Conservation (phyloP, 1,140 invertebrate species). For the Drosophila sproati region DNA sequence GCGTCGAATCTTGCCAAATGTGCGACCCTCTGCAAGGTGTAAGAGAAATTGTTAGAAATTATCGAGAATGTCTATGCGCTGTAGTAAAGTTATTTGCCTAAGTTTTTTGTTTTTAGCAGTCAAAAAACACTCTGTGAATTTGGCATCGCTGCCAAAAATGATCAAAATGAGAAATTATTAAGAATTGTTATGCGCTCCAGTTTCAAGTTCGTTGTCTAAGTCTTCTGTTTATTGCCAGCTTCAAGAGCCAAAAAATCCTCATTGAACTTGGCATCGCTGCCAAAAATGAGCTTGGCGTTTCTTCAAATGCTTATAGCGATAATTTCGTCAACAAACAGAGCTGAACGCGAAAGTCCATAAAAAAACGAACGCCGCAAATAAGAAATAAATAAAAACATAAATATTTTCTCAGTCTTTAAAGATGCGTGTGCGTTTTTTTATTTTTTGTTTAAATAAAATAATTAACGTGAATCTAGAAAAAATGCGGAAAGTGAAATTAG, state of each 20-base stretch:
- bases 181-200: neutral
- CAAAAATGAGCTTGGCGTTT: slow-evolving; percentile 46
- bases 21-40: slow-evolving; percentile 68
- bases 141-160: slow-evolving; percentile 41
- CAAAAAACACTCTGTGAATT: neutral
- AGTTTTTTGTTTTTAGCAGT: slow-evolving; percentile 11
- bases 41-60: slow-evolving; percentile 1
- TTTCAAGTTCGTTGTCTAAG: slow-evolving; percentile 56
- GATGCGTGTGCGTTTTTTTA: slow-evolving; percentile 51
- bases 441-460: slow-evolving; percentile 57
- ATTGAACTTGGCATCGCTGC: slow-evolving; percentile 31
- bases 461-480: slow-evolving; percentile 63
- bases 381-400: slow-evolving; percentile 54
- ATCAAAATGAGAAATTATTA: neutral
- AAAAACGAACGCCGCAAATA: slow-evolving; percentile 34
- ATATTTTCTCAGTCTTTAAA: slow-evolving; percentile 73
- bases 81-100: slow-evolving; percentile 2
- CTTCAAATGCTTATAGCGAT: slow-evolving; percentile 56
- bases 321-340: slow-evolving; percentile 77
- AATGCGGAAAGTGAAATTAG: slow-evolving; percentile 78
- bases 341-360: slow-evolving; percentile 78
- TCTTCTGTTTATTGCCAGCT: slow-evolving; percentile 55
- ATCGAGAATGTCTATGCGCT: neutral
- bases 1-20: slow-evolving; percentile 84
- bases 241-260: slow-evolving; percentile 7